Percentiles rank a stretch among this genome's conserved stretches.
phyloP scores from a whole-genome alignment of 2,113 vertebrate genomes.

The Rissa tridactyla region DNA sequence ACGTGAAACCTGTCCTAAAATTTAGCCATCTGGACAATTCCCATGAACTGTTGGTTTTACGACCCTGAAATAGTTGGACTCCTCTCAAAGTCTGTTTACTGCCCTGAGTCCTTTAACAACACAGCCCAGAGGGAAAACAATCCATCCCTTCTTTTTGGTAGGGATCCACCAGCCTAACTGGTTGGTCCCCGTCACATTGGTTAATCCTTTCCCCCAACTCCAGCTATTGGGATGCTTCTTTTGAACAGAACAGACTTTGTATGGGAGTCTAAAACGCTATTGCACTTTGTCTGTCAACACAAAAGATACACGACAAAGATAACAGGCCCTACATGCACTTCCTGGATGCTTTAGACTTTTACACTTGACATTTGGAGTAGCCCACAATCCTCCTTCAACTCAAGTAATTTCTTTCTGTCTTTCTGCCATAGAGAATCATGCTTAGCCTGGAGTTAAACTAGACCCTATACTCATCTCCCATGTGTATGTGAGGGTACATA shows the following conservation, averaged over 20 bases:
- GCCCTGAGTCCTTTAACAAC: background rate
- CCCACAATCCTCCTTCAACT: background rate
- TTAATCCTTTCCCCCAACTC: background rate
- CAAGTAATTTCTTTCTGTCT: background rate
- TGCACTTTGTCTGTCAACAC: background rate
- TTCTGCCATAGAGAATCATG: background rate
- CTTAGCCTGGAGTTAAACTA: background rate
- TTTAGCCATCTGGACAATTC: background rate
- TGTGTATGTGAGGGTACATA: too few species aligned
- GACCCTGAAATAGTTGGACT: background rate
- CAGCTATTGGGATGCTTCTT: background rate
- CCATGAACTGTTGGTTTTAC: background rate
- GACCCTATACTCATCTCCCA: background rate
- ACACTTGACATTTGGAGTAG: rapidly evolving
- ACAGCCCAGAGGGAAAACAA: background rate
- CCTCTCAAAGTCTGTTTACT: background rate
- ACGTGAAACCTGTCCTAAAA: background rate
- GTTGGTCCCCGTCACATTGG: background rate
- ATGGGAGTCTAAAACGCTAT: background rate
- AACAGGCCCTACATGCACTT: background rate
- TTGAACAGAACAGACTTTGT: background rate
- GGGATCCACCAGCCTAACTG: background rate
- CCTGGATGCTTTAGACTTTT: background rate
- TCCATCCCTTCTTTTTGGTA: background rate
- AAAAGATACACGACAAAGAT: background rate